Conservation (phyloP, 2,888 invertebrate genomes). For the Cryptophagus acutangulus region DNA sequence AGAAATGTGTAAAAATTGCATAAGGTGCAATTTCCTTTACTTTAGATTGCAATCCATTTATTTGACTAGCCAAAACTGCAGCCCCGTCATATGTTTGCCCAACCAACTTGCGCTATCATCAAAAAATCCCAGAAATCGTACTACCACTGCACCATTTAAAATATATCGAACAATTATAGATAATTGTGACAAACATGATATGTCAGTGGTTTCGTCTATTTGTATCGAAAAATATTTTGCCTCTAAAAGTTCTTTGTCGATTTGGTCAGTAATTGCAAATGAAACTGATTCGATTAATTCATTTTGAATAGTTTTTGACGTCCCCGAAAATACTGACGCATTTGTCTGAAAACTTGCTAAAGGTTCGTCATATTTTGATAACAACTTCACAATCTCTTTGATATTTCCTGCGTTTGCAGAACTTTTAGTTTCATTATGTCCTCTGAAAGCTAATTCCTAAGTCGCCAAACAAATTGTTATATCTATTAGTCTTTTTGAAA, state of each 20-base stretch:
- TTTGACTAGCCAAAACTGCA: conserved; percentile 29
- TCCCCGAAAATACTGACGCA: conserved; percentile 17
- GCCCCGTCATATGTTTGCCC: conserved; percentile 37
- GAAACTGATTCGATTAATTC: conserved; percentile 19
- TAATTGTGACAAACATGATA: conserved; percentile 24
- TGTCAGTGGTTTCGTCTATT: conserved; percentile 24
- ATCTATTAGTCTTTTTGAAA: conserved; percentile 10
- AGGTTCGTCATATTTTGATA: too few species aligned
- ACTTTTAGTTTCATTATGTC: too few species aligned
- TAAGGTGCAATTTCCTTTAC: conserved; percentile 22
- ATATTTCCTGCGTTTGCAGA: too few species aligned
- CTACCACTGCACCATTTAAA: conserved; percentile 23
- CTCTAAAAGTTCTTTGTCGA: conserved; percentile 16
- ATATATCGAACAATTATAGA: conserved; percentile 34
- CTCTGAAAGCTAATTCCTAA: too few species aligned
- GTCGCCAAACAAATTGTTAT: conserved; percentile 7
- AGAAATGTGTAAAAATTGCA: conserved; percentile 30
- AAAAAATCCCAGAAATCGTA: conserved; percentile 34
- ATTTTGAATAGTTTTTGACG: conserved; percentile 21
- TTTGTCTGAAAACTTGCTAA: too few species aligned
- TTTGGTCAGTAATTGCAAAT: conserved; percentile 8
- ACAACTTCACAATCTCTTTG: too few species aligned
- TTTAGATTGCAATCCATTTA: conserved; percentile 14
- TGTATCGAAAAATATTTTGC: conserved; percentile 17
- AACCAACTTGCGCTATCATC: conserved; percentile 35